Conservation (phyloP, 2,797 vertebrate genomes). For the Zenarchopterus dispar region DNA sequence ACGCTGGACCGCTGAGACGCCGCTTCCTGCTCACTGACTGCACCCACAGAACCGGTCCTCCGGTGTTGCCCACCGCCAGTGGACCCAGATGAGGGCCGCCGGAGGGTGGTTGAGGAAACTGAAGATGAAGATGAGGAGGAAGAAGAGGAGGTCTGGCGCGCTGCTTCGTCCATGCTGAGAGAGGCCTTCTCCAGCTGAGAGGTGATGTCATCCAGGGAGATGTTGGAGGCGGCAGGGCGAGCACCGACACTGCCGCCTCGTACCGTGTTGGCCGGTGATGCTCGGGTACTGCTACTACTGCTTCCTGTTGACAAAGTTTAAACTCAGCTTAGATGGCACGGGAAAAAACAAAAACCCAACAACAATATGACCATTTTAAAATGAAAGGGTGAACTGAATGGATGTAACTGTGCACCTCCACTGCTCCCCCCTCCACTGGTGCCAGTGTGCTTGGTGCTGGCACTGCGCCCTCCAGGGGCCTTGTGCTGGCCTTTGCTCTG, state of each 20-base stretch:
- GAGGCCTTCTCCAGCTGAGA: constrained; percentile 93
- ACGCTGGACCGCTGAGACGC: constrained; percentile 84
- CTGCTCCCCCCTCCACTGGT: constrained; percentile 83
- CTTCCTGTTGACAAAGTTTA: constrained; percentile 69
- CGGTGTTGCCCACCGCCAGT: constrained; percentile 85
- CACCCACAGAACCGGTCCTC: constrained; percentile 91
- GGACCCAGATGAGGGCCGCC: constrained; percentile 72
- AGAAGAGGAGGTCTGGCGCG: constrained; percentile 84
- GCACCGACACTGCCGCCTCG: constrained; percentile 80
- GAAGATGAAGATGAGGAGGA: constrained; percentile 75
- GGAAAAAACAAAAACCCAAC: no score
- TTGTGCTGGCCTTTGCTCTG: constrained; percentile 81
- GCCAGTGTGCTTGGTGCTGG: constrained; percentile 79
- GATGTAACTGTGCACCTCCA: constrained; percentile 54
- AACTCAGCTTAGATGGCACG: no score
- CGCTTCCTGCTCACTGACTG: constrained; percentile 89
- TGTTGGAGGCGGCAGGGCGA: constrained; percentile 84
- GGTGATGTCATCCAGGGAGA: constrained; percentile 97
- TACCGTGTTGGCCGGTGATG: constrained; percentile 87
- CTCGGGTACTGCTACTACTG: constrained; percentile 80
- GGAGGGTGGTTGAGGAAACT: constrained; percentile 71
- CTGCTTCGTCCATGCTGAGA: constrained; percentile 96
- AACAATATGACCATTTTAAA: no score
- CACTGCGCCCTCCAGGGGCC: constrained; percentile 80
- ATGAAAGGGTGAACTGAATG: no score